Base-by-base conservation (phyloP, 2,797 vertebrate genomes). In the Catostomus latipinnis region DNA sequence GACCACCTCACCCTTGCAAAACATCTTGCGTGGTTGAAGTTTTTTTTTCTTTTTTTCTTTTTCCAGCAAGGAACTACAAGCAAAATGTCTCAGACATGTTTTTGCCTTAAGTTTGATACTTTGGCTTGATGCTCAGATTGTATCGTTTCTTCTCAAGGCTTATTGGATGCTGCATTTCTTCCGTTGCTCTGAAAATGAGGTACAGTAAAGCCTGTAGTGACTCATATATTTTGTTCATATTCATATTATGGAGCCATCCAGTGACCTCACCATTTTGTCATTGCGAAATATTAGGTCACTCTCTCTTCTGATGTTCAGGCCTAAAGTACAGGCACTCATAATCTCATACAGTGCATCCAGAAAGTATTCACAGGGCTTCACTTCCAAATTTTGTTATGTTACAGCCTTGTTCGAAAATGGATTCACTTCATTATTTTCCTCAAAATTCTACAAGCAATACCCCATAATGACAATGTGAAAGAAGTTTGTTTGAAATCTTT, bases 231-330 rank as follows among this genome's bases (percentile, higher is more conserved):
- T 65, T 48, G 12, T 65, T 46, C 62, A 65, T 46, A 65, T 82
- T 48, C 65, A 68, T 54, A 45, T 13, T 63, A 73, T 58, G 68
- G 46, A 52, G 56, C 57, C 56, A n/a, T 53, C 52, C 56, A 14
- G 56, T 45, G 12, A 75, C 9, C 34, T 45, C 56, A 66, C 45
- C 50, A 78, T 72, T 78, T 68, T 76, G 69, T 72, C 74, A 80
- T 34, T 14, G 58, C 80, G 18, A 65, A 81, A 56, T 54, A 75
- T 74, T 69, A 81, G 18, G 60, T 67, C 66, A 73, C 56, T 61
- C 56, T 73, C 43, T 34, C 61, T 69, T 12, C 53, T 57, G 69
- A 49, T 78, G 53, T 56, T 48, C 8, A 34, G 58, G 16, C 73
- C 69, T 18, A 12, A 18, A 67, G 16, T 18, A 18, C 16, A 18